Evolutionary conservation across 1,140 invertebrate species (phyloP).

Genomic region (Scylla paramamosain): DNA sequence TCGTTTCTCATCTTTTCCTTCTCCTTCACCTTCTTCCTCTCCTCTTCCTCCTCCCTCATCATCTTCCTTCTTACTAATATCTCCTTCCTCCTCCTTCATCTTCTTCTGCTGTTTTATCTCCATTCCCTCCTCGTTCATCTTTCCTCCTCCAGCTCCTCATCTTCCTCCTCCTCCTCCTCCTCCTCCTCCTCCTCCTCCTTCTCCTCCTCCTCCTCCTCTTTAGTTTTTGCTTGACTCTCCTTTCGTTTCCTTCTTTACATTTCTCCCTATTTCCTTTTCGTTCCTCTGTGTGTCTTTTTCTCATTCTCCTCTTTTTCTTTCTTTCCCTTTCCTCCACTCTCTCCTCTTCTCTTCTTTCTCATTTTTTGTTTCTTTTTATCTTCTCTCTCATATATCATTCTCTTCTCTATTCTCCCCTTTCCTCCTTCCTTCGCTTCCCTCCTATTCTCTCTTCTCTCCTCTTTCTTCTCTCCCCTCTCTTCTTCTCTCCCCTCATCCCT

Average conservation of each 20-base stretch:
- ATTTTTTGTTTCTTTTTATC: neutral
- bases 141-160: neutral
- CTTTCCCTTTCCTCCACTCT: neutral
- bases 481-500: neutral
- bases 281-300: too few species aligned
- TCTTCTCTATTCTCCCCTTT: neutral
- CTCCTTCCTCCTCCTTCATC: neutral
- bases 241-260: neutral
- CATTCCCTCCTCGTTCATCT: neutral
- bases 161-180: neutral
- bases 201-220: neutral
- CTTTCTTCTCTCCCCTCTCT: neutral
- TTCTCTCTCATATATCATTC: neutral
- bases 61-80: neutral
- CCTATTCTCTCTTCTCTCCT: neutral
- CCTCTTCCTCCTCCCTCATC: neutral
- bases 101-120: neutral
- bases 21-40: neutral
- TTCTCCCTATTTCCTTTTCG: neutral
- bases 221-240: neutral
- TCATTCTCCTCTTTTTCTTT: too few species aligned
- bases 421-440: neutral
- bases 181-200: neutral
- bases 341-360: neutral
- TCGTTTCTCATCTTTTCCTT: neutral